Evolutionary conservation across 2,113 vertebrate genomes (phyloP), one percentile per base, ranked within the genome.

Genomic region (Candoia aspera): DNA sequence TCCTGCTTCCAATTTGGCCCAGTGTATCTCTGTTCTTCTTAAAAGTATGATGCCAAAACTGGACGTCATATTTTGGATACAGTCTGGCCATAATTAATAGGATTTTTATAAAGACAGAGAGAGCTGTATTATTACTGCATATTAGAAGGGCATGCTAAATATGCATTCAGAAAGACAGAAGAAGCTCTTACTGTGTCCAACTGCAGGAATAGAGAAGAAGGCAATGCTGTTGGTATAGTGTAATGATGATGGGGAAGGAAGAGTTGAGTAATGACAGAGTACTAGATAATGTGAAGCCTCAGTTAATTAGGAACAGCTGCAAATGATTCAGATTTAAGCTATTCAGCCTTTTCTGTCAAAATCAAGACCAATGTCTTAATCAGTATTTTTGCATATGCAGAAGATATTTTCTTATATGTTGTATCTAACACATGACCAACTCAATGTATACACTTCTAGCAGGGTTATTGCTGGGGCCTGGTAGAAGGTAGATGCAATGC

Each of bases 401-500:
- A 86, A 37, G 57, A 37, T 87, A 87, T 60, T 8, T 37, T 24
- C 15, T 37, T 15, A 58, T 59, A 37, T 37, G 55, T 58, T 21
- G 60, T 42, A 59, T 42, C 57, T 60, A 58, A 37, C 86, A 10
- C n/a, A 60, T 26, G n/a, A 59, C 23, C 21, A 33, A 58, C 6
- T 87, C 29, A 58, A 37, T 57, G 21, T 37, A 37, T n/a, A 87
- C 86, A 42, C 49, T 53, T 53, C 83, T 58, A 19, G 0, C 29
- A 6, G n/a, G 13, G 5, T 8, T 8, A 21, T 86, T 86, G 73
- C 37, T 21, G 2, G 42, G 37, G 46, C 37, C 53, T 88, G 91
- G 68, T 0, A 9, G 62, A 2, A 37, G 58, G 55, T 87, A 0
- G 0, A 46, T n/a, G 26, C 33, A 1, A 0, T 33, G 13, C 0